phyloP scores from a whole-genome alignment of 1,140 invertebrate genomes.

The Anoplolepis gracilipes region DNA sequence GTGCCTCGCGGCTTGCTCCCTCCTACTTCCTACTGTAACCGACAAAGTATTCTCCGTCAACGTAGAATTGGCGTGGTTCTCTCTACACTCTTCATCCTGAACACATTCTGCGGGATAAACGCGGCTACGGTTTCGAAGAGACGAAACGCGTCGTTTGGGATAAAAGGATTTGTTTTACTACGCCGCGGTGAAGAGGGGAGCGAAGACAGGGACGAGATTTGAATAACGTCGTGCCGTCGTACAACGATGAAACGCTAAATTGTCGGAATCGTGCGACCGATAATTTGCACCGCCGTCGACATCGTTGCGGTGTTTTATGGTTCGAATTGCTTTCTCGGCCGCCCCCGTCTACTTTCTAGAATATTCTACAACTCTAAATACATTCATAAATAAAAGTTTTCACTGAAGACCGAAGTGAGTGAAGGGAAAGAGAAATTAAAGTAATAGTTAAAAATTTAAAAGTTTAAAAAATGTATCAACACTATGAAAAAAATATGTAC shows the following conservation, averaged over 20 bases:
- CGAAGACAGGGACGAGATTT: slow-evolving; percentile 54
- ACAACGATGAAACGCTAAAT: slow-evolving; percentile 51
- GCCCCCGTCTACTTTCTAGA: background rate
- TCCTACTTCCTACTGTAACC: slow-evolving; percentile 19
- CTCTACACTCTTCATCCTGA: slow-evolving; percentile 46
- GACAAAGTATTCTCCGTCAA: slow-evolving; percentile 60
- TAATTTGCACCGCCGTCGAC: slow-evolving; percentile 23
- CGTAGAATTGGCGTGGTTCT: slow-evolving; percentile 60
- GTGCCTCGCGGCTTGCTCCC: slow-evolving; percentile 3
- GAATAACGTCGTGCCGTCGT: slow-evolving; percentile 62
- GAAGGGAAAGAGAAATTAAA: background rate
- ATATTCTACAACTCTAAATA: background rate
- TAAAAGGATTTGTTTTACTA: slow-evolving; percentile 73
- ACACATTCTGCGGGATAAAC: slow-evolving; percentile 63
- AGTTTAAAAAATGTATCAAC: background rate
- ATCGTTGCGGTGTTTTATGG: slow-evolving; percentile 6
- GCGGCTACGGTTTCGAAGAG: slow-evolving; percentile 50
- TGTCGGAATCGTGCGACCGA: slow-evolving; percentile 47
- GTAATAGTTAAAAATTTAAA: no score
- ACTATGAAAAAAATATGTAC: background rate
- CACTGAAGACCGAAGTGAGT: background rate
- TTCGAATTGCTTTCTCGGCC: slow-evolving; percentile 18
- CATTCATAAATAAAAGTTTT: slow-evolving; percentile 25
- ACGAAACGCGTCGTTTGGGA: slow-evolving; percentile 56
- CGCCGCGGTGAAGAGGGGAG: background rate